A percentile compares a stretch with the other conserved stretches of the same genome.
Evolutionary conservation across 2,888 invertebrate genomes (phyloP).

Genomic region (Dynastes grantii): DNA sequence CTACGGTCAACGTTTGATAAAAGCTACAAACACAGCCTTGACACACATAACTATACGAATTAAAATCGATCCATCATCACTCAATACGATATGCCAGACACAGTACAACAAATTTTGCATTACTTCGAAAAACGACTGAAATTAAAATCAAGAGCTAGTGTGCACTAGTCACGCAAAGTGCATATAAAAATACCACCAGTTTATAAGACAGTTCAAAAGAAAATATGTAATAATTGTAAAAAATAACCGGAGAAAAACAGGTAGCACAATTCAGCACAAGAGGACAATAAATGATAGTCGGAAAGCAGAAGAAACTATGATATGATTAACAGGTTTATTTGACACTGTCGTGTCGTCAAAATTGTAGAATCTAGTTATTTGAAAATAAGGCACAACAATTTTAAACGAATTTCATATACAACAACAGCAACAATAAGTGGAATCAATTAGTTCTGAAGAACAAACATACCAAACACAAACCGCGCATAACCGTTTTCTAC

Average conservation of each 20-base stretch:
- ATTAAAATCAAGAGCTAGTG: constrained; percentile 5
- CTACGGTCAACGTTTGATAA: constrained; percentile 17
- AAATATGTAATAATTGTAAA: constrained; percentile 31
- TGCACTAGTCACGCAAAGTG: constrained; percentile 23
- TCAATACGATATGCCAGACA: constrained; percentile 40
- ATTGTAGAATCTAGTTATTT: constrained; percentile 12
- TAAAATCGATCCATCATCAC: constrained; percentile 43
- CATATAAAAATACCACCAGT: neutral
- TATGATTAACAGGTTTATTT: neutral
- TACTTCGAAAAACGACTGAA: constrained; percentile 31
- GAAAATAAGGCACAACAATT: neutral
- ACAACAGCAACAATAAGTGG: neutral
- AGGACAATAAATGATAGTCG: constrained; percentile 9
- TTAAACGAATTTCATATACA: neutral
- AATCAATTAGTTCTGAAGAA: neutral
- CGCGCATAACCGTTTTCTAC: neutral
- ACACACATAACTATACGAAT: constrained; percentile 49
- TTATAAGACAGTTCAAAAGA: neutral
- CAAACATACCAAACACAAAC: constrained; percentile 4
- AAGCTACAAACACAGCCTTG: constrained; percentile 50
- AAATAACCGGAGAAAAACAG: neutral
- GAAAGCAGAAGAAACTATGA: constrained; percentile 6
- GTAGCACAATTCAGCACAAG: constrained; percentile 17
- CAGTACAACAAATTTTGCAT: constrained; percentile 35
- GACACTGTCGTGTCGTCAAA: neutral